phyloP scores from a whole-genome alignment of 2,888 invertebrate genomes.

The Hirudinaria manillensis region DNA sequence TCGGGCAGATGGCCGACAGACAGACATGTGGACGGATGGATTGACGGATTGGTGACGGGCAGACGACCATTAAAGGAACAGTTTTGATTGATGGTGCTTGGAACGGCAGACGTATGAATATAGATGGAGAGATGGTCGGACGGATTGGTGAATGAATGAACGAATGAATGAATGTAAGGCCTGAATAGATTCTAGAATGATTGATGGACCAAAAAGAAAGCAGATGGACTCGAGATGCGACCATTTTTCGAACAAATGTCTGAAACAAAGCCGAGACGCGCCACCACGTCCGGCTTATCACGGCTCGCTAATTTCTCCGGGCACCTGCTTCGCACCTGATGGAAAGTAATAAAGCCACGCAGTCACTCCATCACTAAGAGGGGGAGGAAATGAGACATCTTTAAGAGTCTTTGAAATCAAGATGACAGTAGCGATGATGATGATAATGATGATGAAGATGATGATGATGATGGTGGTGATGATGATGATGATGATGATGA shows the following conservation, averaged over 20 bases:
- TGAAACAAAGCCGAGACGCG: no score
- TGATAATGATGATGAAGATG: constrained; percentile 10
- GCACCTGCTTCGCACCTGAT: no score
- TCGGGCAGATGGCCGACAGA: not conserved
- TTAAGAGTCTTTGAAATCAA: not conserved
- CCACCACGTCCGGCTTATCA: no score
- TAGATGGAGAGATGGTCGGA: not conserved
- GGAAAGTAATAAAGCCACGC: no score
- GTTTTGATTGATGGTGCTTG: not conserved
- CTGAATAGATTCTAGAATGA: no score
- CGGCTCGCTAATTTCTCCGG: no score
- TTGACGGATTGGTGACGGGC: not conserved
- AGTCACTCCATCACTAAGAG: no score
- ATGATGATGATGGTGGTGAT: constrained; percentile 5
- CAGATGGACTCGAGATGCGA: no score
- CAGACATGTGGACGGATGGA: not conserved
- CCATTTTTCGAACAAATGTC: no score
- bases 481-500: not conserved
- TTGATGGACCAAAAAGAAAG: no score
- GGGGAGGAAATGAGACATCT: no score
- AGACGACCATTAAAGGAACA: not conserved
- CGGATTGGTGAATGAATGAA: not conserved
- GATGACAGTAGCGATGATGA: not conserved
- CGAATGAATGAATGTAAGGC: constrained; percentile 3
- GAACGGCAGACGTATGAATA: not conserved